Evolutionary conservation across 2,888 invertebrate species (phyloP).

Genomic region (Liodrosophila aerea): DNA sequence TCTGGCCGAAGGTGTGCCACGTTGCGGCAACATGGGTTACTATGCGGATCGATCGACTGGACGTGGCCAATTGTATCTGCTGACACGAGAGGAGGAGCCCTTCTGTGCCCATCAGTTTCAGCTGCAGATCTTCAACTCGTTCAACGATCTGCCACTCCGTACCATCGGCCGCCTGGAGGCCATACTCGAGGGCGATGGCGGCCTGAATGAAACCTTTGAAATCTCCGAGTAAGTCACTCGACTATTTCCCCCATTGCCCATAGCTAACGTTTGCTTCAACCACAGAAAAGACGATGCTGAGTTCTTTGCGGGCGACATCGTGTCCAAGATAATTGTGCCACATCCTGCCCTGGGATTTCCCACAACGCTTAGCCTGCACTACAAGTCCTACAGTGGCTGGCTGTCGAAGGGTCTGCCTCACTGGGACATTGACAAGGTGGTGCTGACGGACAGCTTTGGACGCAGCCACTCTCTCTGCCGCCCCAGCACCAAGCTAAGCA

Average conservation of each 20-base stretch:
- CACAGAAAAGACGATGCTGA: slow-evolving; percentile 91
- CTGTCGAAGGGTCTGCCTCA: slow-evolving; percentile 91
- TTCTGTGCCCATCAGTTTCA: slow-evolving; percentile 96
- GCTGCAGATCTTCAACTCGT: slow-evolving; percentile 90
- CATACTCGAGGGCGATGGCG: slow-evolving; percentile 90
- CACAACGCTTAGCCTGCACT: slow-evolving; percentile 88
- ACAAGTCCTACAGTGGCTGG: slow-evolving; percentile 96
- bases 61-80: slow-evolving; percentile 92
- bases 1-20: slow-evolving; percentile 82
- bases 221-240: slow-evolving; percentile 89
- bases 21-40: slow-evolving; percentile 96
- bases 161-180: slow-evolving; percentile 89
- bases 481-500: slow-evolving; percentile 88
- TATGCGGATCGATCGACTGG: slow-evolving; percentile 93
- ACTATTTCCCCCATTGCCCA: background rate
- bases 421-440: slow-evolving; percentile 92
- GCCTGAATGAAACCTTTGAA: slow-evolving; percentile 93
- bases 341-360: slow-evolving; percentile 92
- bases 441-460: slow-evolving; percentile 92
- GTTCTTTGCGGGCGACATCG: slow-evolving; percentile 87
- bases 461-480: slow-evolving; percentile 92
- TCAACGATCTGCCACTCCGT: slow-evolving; percentile 85
- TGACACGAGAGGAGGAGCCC: slow-evolving; percentile 95
- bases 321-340: slow-evolving; percentile 92
- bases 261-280: slow-evolving; percentile 14